Base-by-base conservation (phyloP, 2,888 invertebrate genomes). In the Drosophila maculinotata region DNA sequence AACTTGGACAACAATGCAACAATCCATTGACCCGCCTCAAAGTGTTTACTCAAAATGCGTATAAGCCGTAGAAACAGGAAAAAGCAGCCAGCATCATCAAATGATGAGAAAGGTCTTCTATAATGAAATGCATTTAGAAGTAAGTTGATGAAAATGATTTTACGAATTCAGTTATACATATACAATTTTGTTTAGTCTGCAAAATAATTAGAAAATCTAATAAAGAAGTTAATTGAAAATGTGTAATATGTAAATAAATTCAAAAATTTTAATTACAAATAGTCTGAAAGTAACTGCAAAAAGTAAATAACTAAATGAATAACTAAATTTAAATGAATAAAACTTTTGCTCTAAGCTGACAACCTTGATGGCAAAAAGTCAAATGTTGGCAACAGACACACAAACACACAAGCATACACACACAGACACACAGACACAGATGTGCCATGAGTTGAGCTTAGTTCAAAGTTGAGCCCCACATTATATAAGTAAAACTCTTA, bases 1-100 rank as follows among this genome's bases (percentile, higher is more conserved):
- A 72, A 59, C 70, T 36, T 51, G 75, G 54, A 59, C 64, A 52
- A 48, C 33, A 36, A 47, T 30, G 45, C 38, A n/a, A 47, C 45
- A 30, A 48, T 30, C 23, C 48, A 56, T 67, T 70, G 47, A 69
- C 59, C 47, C 42, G 7, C n/a, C 70, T 59, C 58, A 54, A 44
- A 53, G 15, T 30, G 42, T 25, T 58, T 20, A 9, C 33, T 7
- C 23, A 30, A 10, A 28, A 42, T 45, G 30, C 12, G 20, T 54
- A 3, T 4, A 35, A 44, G 35, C 33, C 20, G 15, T 41, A 41
- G 33, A 12, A 31, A 38, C 31, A 47, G 62, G 38, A 35, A 42
- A 15, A 49, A 42, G 12, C 26, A 33, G 15, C 8, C 23, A 12
- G 8, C 1, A 59, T n/a, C n/a, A 30, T 20, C 20, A 20, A 20